Conservation (phyloP, 1,140 invertebrate genomes). For the Philaenus spumarius region DNA sequence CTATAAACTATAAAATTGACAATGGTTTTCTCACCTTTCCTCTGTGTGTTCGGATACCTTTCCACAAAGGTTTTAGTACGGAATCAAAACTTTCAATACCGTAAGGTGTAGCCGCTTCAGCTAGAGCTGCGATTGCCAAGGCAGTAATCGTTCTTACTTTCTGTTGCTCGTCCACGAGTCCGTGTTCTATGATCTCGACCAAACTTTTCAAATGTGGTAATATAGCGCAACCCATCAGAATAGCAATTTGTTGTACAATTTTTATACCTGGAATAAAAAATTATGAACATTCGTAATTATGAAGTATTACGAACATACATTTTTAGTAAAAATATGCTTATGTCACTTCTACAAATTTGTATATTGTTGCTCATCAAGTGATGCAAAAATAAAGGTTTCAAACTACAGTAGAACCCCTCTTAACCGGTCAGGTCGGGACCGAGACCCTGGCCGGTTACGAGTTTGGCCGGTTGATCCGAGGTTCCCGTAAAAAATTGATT, state of each 20-base stretch:
- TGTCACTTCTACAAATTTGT: no score
- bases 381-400: no score
- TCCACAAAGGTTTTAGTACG: conserved; percentile 98
- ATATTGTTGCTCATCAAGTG: no score
- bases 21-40: no score
- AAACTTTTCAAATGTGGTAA: conserved; percentile 95
- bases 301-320: no score
- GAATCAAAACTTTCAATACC: conserved; percentile 99
- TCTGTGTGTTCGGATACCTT: conserved; percentile 96
- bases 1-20: no score
- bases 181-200: conserved; percentile 99
- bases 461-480: no score
- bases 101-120: conserved; percentile 98
- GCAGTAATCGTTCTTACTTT: conserved; percentile 97
- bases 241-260: conserved; percentile 99
- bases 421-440: no score
- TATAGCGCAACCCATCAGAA: conserved; percentile 99
- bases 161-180: conserved; percentile 79
- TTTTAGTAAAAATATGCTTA: no score
- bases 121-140: conserved; percentile 93
- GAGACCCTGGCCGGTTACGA: no score
- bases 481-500: no score
- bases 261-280: conserved; percentile 67
- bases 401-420: no score
- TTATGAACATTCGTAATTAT: background rate